Conservation (phyloP, 2,113 vertebrate genomes). For the Motacilla alba region DNA sequence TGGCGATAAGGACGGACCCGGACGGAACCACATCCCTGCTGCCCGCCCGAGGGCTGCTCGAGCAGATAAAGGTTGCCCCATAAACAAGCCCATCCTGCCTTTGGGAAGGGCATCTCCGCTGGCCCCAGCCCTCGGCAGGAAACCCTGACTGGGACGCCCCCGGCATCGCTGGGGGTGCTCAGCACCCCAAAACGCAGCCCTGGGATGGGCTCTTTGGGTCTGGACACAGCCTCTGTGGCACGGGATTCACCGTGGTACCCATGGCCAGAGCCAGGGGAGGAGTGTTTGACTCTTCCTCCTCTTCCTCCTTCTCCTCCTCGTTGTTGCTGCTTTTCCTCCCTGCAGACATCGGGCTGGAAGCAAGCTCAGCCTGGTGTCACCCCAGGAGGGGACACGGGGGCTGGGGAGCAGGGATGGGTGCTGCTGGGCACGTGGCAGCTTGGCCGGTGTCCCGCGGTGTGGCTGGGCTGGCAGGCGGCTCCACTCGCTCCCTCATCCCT, state of each 20-base stretch:
- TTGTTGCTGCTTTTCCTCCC: background rate
- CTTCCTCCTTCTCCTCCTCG: background rate
- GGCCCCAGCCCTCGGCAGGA: background rate
- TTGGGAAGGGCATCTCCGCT: conserved; percentile 9
- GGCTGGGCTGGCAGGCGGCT: background rate
- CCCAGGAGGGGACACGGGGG: rapidly evolving
- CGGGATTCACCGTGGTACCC: background rate
- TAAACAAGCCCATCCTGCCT: conserved; percentile 61
- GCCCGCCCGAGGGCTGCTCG: background rate
- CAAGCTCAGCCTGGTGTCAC: background rate
- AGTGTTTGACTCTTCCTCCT: background rate
- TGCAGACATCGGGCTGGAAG: background rate
- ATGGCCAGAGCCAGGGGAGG: background rate
- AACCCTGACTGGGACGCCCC: background rate
- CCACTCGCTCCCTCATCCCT: background rate
- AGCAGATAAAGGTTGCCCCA: conserved; percentile 35
- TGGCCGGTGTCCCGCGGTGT: rapidly evolving
- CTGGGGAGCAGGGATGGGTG: background rate
- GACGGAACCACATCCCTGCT: background rate
- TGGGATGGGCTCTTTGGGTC: rapidly evolving
- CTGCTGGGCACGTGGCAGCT: background rate
- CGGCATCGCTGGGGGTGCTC: background rate
- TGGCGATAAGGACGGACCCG: background rate
- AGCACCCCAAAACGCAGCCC: background rate
- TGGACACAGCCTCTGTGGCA: background rate